Evolutionary conservation across 2,113 vertebrate species (phyloP), one percentile per base, ranked within the genome.

Genomic region (Rhinichthys klamathensis): DNA sequence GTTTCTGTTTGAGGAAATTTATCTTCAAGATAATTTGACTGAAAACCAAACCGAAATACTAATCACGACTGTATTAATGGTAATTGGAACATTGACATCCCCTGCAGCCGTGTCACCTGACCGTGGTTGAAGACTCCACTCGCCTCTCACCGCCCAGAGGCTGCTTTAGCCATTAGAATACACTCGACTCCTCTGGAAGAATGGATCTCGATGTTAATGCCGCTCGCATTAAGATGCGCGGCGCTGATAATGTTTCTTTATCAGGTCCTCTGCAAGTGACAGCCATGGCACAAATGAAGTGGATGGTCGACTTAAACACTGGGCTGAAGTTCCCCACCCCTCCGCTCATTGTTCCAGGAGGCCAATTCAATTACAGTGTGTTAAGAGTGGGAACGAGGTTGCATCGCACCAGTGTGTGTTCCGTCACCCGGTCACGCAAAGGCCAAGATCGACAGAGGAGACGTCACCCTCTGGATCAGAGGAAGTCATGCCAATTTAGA

Each of bases 311-410:
- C 88, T 91, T 90, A 87, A 92, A 89, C 90, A 86, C 80, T 11
- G 77, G 21, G 77, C 74, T 78, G 74, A 72, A 70, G 76, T 74
- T 88, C 69, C 63, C 56, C 74, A 65, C 75, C 78, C 56, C 77
- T 60, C 61, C 63, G 83, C 49, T 77, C 44, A 88, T 90, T 89
- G 87, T 91, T 91, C 86, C 84, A 89, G 38, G 1, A 80, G 90
- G 88, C 84, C 92, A 92, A 94, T 93, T 92, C 82, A 94, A 93
- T 94, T 93, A 92, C 74, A 90, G 87, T 83, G 88, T 92, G 88
- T 86, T 90, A 84, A 85, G 89, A 90, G 90, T 86, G 67, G 81
- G 90, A 91, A 91, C 90, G 87, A 89, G 88, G 89, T 89, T 90
- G 84, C 81, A 88, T 84, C 78, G 83, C 72, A 9, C 80, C 21